phyloP scores from a whole-genome alignment of 2,797 vertebrate genomes.

The Erithacus rubecula region DNA sequence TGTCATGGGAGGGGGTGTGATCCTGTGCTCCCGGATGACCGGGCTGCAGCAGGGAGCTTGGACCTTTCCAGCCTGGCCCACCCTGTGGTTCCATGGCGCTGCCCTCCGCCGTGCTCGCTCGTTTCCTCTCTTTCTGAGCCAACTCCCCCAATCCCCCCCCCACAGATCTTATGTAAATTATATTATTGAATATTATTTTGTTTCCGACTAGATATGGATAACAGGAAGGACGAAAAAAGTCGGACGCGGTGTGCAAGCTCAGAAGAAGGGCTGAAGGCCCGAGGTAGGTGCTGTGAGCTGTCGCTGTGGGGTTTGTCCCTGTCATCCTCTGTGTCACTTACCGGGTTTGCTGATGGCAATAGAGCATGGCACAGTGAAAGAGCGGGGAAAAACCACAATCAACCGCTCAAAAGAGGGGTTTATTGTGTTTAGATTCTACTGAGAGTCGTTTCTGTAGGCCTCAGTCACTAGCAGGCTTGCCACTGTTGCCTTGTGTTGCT shows the following conservation, averaged over 20 bases:
- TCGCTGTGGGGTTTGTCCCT: not conserved
- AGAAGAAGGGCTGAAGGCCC: conserved; percentile 31
- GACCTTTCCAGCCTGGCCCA: too few species aligned
- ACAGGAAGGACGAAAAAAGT: conserved; percentile 20
- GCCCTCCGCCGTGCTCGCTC: fast-evolving
- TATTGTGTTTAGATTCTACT: not conserved
- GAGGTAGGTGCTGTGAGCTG: not conserved
- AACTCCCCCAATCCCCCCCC: fast-evolving
- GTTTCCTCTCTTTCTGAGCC: fast-evolving
- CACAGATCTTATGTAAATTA: not conserved
- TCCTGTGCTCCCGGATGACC: not conserved
- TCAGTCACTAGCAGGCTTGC: not conserved
- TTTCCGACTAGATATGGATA: conserved; percentile 58
- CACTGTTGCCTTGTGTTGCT: not conserved
- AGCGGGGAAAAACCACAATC: fast-evolving
- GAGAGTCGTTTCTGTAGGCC: not conserved
- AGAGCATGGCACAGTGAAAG: too few species aligned
- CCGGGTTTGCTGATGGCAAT: fast-evolving
- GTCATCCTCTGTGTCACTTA: not conserved
- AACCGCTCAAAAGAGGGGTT: fast-evolving
- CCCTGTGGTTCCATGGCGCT: not conserved
- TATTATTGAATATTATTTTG: not conserved
- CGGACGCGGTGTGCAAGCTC: not conserved
- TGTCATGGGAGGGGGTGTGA: fast-evolving
- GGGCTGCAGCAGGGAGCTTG: not conserved